Percentiles rank a stretch among this genome's conserved stretches.
phyloP scores from a whole-genome alignment of 2,888 invertebrate genomes.

The Emmelina monodactyla region DNA sequence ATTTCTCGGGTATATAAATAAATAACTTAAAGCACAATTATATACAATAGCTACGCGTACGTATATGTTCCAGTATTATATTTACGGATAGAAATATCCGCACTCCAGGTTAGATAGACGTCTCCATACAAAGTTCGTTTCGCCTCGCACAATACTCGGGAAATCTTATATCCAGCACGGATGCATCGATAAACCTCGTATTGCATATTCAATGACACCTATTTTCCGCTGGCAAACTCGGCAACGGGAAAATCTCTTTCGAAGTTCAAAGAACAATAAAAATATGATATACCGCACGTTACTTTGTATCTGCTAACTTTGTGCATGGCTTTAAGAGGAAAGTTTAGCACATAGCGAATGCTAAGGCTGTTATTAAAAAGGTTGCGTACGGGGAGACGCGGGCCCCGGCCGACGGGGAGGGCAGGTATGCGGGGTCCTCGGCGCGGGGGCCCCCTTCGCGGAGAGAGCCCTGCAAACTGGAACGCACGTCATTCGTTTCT shows the following conservation, averaged over 20 bases:
- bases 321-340: constrained; percentile 33
- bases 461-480: constrained; percentile 71
- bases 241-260: constrained; percentile 23
- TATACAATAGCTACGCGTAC: too few species aligned
- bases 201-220: neutral
- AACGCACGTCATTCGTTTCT: constrained; percentile 64
- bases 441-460: constrained; percentile 65
- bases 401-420: constrained; percentile 26
- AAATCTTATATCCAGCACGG: too few species aligned
- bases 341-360: constrained; percentile 44
- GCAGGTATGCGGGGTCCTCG: constrained; percentile 51
- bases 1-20: too few species aligned
- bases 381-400: constrained; percentile 27
- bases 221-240: constrained; percentile 9
- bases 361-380: constrained; percentile 44
- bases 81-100: too few species aligned
- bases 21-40: too few species aligned
- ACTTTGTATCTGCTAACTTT: constrained; percentile 25
- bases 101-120: too few species aligned
- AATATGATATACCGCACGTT: constrained; percentile 20
- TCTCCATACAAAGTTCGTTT: too few species aligned
- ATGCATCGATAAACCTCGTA: too few species aligned
- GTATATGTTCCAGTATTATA: too few species aligned
- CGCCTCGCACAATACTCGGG: too few species aligned
- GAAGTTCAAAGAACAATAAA: constrained; percentile 28